Base-by-base conservation (phyloP, 2,113 vertebrate genomes). In the Phaethornis superciliosus region DNA sequence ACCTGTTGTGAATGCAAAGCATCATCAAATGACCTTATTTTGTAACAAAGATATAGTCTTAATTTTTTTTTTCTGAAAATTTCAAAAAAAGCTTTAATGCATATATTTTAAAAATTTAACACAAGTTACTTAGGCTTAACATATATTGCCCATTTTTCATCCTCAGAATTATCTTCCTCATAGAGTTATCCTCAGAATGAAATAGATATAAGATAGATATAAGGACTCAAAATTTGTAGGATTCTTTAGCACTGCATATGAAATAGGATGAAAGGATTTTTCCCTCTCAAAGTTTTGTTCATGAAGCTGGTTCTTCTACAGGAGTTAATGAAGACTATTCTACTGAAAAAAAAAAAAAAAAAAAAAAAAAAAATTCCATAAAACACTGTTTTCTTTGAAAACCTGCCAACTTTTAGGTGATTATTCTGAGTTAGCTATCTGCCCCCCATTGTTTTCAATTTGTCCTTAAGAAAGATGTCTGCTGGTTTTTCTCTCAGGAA, bases 361-460 rank as follows among this genome's bases (percentile, higher is more conserved):
- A 40, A 12, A 11, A 90, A 59, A 75, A 44, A 40, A 72, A 40
- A 40, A 40, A 12, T 28, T 88, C 35, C 24, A 42, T 54, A 30
- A 1, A 55, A 11, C 32, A 63, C 27, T 64, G 14, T 51, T 19
- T 79, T 64, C 40, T 91, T 85, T 83, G 46, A 80, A 69, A 91
- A 44, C 51, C 74, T 67, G 33, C 27, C 59, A 80, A 10, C 17
- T 62, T 91, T 30, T 52, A 77, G 42, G 27, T 82, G 33, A 80
- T 91, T 85, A 72, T 85, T 77, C 71, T 82, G 46, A 62, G 71
- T 85, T 62, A 8, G 67, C 62, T 93, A 88, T 94, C 76, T 88
- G 47, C 32, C 72, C 44, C 76, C 37, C 33, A 63, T 85, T 95
- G 80, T 86, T 92, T 95, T 93, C 68, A 90, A 83, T 95, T 93